A percentile compares a stretch with the other conserved stretches of the same genome.
Conservation (phyloP, 2,888 invertebrate genomes). For the Drosophila anomelani region DNA sequence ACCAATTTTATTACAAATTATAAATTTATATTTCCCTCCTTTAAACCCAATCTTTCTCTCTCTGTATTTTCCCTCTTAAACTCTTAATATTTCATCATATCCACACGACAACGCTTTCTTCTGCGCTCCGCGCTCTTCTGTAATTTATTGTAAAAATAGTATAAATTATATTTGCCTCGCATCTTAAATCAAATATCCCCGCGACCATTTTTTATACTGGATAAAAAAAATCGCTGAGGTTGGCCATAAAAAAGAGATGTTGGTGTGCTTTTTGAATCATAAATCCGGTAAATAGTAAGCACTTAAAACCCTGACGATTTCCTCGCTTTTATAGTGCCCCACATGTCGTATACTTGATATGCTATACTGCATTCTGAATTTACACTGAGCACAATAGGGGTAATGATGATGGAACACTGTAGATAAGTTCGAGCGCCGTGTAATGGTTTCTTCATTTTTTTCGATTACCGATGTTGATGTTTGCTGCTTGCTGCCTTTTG, state of each 20-base stretch:
- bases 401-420: conserved; percentile 54
- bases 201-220: background rate
- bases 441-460: conserved; percentile 65
- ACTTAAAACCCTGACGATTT: conserved; percentile 15
- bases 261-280: conserved; percentile 1
- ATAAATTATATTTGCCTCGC: conserved; percentile 59
- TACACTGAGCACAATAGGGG: conserved; percentile 9
- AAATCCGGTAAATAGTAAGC: conserved; percentile 28
- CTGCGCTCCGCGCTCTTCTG: conserved; percentile 18
- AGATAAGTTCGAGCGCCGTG: conserved; percentile 64
- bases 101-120: conserved; percentile 9
- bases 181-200: conserved; percentile 1
- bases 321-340: conserved; percentile 20
- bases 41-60: background rate
- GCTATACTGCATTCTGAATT: background rate
- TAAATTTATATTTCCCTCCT: no score
- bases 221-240: background rate
- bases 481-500: conserved; percentile 39
- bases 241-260: background rate
- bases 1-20: no score
- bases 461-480: conserved; percentile 29
- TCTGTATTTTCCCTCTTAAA: conserved; percentile 28
- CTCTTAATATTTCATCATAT: conserved; percentile 68
- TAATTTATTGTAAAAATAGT: conserved; percentile 77
- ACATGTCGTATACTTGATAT: conserved; percentile 73